Conservation (phyloP, 2,888 invertebrate species). For the Nemotelus pantherinus region DNA sequence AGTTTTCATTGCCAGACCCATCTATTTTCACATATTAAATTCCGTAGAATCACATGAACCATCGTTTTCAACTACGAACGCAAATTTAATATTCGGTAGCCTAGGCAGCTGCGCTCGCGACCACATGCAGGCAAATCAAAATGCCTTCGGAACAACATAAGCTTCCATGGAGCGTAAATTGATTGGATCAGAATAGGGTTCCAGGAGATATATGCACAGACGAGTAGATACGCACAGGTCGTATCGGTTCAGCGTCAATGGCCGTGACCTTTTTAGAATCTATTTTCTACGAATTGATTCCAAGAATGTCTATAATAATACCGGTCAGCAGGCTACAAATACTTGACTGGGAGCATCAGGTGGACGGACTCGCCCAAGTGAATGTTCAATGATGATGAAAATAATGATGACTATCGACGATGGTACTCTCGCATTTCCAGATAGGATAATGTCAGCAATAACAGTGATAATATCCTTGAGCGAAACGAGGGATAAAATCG, state of each 20-base stretch:
- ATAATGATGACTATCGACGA: neutral
- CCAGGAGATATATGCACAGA: neutral
- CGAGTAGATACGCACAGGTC: neutral
- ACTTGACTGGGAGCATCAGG: neutral
- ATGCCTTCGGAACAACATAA: slow-evolving; percentile 26
- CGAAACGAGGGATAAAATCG: too few relatives aligned
- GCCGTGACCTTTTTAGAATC: slow-evolving; percentile 37
- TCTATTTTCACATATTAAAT: too few relatives aligned
- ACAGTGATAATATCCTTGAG: neutral
- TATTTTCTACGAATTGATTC: slow-evolving; percentile 30
- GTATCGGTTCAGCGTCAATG: slow-evolving; percentile 3
- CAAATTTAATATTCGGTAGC: neutral
- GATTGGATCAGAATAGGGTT: slow-evolving; percentile 34
- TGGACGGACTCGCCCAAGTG: neutral
- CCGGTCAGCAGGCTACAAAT: neutral
- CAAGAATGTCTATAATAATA: slow-evolving; percentile 9
- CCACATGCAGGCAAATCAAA: slow-evolving; percentile 36
- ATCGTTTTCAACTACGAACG: neutral
- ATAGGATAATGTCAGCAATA: neutral
- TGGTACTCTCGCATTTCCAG: neutral
- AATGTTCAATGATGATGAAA: neutral
- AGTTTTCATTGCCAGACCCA: too few relatives aligned
- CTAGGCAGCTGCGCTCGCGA: slow-evolving; percentile 12
- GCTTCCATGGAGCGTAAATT: slow-evolving; percentile 21
- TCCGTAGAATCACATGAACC: too few relatives aligned